These are phyloP conservation scores for Caenorhabditis briggsae DNA, from an alignment of 1,140 invertebrate genomes.

Conservation along the genomic window DNA sequence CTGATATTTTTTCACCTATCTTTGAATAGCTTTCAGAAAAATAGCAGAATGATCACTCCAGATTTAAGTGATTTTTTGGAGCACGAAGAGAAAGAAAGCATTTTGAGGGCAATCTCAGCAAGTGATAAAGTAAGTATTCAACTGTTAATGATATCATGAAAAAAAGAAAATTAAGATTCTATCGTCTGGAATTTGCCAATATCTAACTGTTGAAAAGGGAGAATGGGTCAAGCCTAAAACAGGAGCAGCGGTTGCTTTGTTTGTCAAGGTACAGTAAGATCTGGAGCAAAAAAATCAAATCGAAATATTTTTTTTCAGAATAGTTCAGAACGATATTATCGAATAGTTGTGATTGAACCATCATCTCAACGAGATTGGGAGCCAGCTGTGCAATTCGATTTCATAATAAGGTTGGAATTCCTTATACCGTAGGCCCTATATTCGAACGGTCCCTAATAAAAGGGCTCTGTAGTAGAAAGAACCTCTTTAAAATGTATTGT, in stretches of 20 bases:
- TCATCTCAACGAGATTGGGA: conserved; percentile 17
- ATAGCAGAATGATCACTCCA: neutral
- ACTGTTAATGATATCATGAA: neutral
- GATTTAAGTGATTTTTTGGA: conserved; percentile 30
- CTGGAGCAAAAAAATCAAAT: neutral
- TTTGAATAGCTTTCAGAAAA: neutral
- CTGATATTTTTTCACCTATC: neutral
- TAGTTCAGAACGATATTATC: conserved; percentile 25
- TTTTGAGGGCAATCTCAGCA: conserved; percentile 6
- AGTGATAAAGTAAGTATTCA: conserved; percentile 4
- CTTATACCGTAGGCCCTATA: too few relatives aligned
- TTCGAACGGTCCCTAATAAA: neutral
- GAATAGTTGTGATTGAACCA: conserved; percentile 24
- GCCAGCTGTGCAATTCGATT: conserved; percentile 5
- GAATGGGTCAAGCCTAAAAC: neutral
- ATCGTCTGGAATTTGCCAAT: conserved; percentile 33
- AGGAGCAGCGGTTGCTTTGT: conserved; percentile 24
- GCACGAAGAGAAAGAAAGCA: neutral
- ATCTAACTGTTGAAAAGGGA: neutral
- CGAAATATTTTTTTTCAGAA: neutral
- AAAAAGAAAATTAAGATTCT: neutral
- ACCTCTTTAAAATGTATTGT: too few relatives aligned
- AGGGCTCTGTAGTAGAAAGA: too few relatives aligned
- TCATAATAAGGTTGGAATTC: neutral
- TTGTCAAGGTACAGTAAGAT: neutral